Base-by-base conservation (phyloP, 2,113 vertebrate species). In the Leucoraja erinaceus region DNA sequence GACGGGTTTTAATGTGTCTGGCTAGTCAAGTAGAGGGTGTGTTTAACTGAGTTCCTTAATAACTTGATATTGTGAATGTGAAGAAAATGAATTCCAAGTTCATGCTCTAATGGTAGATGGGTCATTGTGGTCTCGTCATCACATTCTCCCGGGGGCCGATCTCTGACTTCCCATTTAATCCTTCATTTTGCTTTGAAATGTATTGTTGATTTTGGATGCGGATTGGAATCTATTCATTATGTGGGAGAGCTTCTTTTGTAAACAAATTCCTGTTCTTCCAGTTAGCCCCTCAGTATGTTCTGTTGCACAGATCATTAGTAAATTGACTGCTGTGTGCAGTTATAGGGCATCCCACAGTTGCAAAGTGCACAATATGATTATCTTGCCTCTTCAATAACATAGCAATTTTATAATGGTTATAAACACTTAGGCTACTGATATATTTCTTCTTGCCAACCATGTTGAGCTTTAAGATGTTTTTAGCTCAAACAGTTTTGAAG, bases 301-400 rank as follows among this genome's bases (percentile, higher is more conserved):
- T 86, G 28, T 86, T 86, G 54, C 56, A 28, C 47, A 56, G 56
- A 86, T 86, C 83, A 61, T 63, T 86, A 56, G 59, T 86, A 86
- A 86, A 56, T 54, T 22, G 16, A 61, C 83, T 86, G 83, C 54
- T 61, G 22, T 86, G 83, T 86, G 83, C 54, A 59, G 28, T 61
- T n/a, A 61, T 11, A 84, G 81, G 3, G 22, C 47, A 84, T 28
- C 22, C 33, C n/a, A 79, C 77, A 79, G 12, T 79, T 79, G 77
- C 33, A 6, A 38, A 78, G n/a, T 12, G 7, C n/a, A 77, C 76
- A 77, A 12, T 77, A 77, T 77, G 76, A 77, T 77, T 77, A 31
- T 77, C 10, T 31, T 77, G 76, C 31, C 76, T 77, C n/a, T 77
- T 77, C 76, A 31, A 77, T 31, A 77, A 77, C 11, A 31, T 77